Evolutionary conservation across 2,888 invertebrate species (phyloP).

Genomic region (Tetranychus piercei): DNA sequence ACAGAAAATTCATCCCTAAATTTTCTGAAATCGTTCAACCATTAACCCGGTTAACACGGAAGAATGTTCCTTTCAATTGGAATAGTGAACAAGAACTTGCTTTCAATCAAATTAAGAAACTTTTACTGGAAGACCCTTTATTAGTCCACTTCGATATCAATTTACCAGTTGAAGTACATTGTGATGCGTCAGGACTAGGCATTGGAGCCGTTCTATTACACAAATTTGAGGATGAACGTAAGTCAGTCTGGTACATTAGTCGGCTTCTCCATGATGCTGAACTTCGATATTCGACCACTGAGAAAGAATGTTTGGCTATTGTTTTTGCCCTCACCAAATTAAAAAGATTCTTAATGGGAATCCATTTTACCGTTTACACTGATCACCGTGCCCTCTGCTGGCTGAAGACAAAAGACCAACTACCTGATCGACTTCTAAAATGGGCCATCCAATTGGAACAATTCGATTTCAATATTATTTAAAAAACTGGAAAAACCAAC

Average conservation of each 20-base stretch:
- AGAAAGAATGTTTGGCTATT: conserved; percentile 12
- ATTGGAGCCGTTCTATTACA: neutral
- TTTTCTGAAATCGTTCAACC: neutral
- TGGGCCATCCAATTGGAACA: conserved; percentile 10
- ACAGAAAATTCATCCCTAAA: conserved; percentile 9
- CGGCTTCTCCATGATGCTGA: neutral
- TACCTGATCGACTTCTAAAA: neutral
- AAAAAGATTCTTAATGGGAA: neutral
- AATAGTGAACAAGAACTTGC: neutral
- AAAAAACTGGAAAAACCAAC: neutral
- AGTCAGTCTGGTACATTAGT: neutral
- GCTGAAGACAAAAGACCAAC: conserved; percentile 4
- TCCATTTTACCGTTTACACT: conserved; percentile 12
- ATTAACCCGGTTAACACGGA: neutral
- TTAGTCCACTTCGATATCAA: conserved; percentile 12
- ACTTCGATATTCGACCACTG: conserved; percentile 12
- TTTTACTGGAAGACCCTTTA: neutral
- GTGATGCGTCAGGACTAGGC: conserved; percentile 14
- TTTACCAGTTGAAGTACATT: conserved; percentile 12
- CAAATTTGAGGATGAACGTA: neutral
- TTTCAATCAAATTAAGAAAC: neutral
- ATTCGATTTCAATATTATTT: neutral
- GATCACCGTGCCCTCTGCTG: conserved; percentile 14
- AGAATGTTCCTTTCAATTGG: neutral
- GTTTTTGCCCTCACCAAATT: conserved; percentile 3